phyloP scores from a whole-genome alignment of 1,140 invertebrate genomes.

The Nasonia vitripennis region DNA sequence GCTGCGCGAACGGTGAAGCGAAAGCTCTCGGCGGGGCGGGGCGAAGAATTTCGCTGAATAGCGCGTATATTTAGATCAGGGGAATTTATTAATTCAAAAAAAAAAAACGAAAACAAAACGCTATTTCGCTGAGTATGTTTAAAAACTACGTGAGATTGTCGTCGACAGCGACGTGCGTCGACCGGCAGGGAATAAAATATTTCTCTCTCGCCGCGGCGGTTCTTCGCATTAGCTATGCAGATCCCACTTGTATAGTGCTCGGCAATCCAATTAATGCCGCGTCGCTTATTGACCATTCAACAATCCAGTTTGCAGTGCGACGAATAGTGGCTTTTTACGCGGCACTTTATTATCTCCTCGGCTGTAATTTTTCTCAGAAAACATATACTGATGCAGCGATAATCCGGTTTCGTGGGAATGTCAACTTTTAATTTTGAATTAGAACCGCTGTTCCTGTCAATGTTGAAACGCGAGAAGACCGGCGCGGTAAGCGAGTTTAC shows the following conservation, averaged over 20 bases:
- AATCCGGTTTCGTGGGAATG: no score
- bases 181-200: constrained; percentile 8
- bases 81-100: no score
- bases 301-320: constrained; percentile 25
- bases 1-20: not conserved
- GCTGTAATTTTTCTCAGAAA: not conserved
- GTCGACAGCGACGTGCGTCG: not conserved
- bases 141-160: not conserved
- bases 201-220: not conserved
- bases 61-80: not conserved
- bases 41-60: not conserved
- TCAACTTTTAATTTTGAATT: not conserved
- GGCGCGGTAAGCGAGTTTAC: not conserved
- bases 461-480: not conserved
- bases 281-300: constrained; percentile 29
- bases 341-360: constrained; percentile 9
- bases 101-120: not conserved
- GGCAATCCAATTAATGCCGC: constrained; percentile 39
- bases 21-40: not conserved
- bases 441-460: no score
- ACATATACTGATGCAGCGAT: not conserved
- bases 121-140: not conserved
- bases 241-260: constrained; percentile 40
- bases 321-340: constrained; percentile 5
- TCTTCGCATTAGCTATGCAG: constrained; percentile 41